Base-by-base conservation (phyloP, 2,888 invertebrate genomes). In the Epirrhoe alternata region DNA sequence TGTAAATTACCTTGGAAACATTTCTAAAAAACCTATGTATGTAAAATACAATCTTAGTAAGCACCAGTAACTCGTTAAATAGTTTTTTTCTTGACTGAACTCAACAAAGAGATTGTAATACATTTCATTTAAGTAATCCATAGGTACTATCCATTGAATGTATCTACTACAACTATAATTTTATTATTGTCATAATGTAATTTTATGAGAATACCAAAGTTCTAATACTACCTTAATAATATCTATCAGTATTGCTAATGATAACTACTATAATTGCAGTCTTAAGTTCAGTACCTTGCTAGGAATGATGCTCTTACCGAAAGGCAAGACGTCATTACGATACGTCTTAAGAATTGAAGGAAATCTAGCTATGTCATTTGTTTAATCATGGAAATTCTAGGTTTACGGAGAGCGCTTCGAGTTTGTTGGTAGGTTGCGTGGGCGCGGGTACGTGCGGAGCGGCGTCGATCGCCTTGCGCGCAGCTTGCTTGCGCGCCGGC, bases 391-490 rank as follows among this genome's bases (percentile, higher is more conserved):
- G 68, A 16, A 50, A 68, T 35, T 68, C 68, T 49, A 61, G 45
- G 12, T 61, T 50, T 7, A 61, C 24, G 57, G 68, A 56, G 50
- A 68, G 57, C 6, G 64, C 31, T 45, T 68, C 68, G 5, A 61
- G 24, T 12, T 64, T 68, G 12, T 47, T 53, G 6, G 64, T 42
- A 7, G 56, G 56, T 16, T 52, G 52, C 7, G 60, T 24, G 5
- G 77, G 70, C 17, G 72, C 74, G 38, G 70, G 74, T 3, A 49
- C 17, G 17, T 14, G 60, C 24, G 73, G 31, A 59, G 67, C 8
- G 67, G 74, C 30, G 62, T 82, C 84, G 6, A 70, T 54, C 51
- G 73, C 76, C 67, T 85, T 85, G 50, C 84, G 78, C n/a, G 78
- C 66, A 60, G 71, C 71, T 6, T 81, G 71, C 30, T 69, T 61